Percentiles rank a stretch among this genome's conserved stretches.
Conservation (phyloP, 2,113 vertebrate species). For the Hydrochoerus hydrochaeris region DNA sequence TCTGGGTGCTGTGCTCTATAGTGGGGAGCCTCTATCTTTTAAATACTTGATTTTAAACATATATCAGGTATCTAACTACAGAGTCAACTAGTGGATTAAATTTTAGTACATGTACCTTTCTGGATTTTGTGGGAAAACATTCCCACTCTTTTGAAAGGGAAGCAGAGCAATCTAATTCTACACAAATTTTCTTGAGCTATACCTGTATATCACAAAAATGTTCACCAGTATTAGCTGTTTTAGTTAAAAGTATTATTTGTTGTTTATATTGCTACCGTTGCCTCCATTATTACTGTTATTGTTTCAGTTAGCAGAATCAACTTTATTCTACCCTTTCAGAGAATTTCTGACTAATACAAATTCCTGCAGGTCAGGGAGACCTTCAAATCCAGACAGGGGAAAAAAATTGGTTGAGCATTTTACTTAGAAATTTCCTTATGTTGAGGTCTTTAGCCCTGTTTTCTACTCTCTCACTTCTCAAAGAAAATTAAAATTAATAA, state of each 20-base stretch:
- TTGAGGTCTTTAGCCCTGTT: background rate
- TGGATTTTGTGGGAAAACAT: constrained; percentile 34
- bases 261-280: background rate
- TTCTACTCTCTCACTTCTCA: background rate
- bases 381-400: background rate
- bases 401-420: background rate
- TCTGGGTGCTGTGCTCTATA: background rate
- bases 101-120: background rate
- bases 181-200: background rate
- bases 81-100: background rate
- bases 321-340: background rate
- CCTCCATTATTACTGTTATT: background rate
- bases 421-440: background rate
- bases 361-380: background rate
- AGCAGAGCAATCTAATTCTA: background rate
- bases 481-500: background rate
- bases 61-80: background rate
- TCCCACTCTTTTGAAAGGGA: background rate
- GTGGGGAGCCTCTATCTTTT: background rate
- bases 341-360: background rate
- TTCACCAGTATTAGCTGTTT: background rate
- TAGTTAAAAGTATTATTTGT: background rate
- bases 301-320: background rate
- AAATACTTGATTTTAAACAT: constrained; percentile 22
- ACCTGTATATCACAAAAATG: background rate